Evolutionary conservation across 2,113 vertebrate species (phyloP), one percentile per base, ranked within the genome.

Genomic region (Oreochromis niloticus): DNA sequence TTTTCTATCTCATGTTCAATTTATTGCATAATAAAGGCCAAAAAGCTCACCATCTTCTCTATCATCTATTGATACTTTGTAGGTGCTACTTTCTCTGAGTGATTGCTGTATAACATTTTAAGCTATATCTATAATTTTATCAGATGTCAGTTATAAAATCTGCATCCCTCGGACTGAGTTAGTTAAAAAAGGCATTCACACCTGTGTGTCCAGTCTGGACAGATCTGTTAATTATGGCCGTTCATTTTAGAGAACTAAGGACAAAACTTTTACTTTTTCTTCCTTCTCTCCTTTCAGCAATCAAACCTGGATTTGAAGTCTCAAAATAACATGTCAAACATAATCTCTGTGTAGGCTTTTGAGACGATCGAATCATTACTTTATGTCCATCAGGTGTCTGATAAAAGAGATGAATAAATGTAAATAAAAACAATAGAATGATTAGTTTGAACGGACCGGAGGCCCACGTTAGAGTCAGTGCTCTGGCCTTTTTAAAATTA

Each of bases 21-120:
- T 57, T 16, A 30, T 30, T 57, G 30, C 24, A 57, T 57, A 2
- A 57, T 16, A 57, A 57, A 57, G 7, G 56, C 4, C 24, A 30
- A 30, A 57, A 16, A 17, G 59, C 17, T 4, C 19, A 63, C 3
- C 30, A 36, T 9, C 9, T n/a, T 9, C 32, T 63, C 59, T 11
- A 63, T 19, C 9, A 7, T 63, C 9, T 1, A 36, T 10, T 17
- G 6, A 63, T 1, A 34, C 17, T 63, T 63, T 6, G 9, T 17
- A 11, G 16, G 9, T 0, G 3, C 34, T 61, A 36, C 59, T 63
- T 36, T 63, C 9, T 19, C 16, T 36, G 17, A n/a, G 17, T n/a
- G 59, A 63, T 36, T n/a, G 32, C 17, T 19, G 59, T 1, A n/a
- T 11, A 63, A 3, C 0, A 0, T 36, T 36, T 63, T 36, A 34